Evolutionary conservation across 2,113 vertebrate genomes (phyloP).

Genomic region (Empidonax alnorum): DNA sequence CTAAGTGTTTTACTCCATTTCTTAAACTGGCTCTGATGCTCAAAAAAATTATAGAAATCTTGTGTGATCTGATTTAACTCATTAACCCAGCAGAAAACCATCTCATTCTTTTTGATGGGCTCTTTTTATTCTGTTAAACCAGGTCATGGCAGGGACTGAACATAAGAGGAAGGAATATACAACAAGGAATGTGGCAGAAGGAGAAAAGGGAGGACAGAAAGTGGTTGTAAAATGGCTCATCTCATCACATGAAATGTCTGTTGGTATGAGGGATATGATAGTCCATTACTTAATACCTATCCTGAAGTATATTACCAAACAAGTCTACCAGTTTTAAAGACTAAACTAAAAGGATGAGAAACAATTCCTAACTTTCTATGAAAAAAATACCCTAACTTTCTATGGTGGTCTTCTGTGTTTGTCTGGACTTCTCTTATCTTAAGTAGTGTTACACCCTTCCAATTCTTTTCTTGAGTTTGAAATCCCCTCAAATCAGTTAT

Average conservation of each 20-base stretch:
- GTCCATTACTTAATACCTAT: neutral
- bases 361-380: neutral
- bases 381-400: neutral
- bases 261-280: neutral
- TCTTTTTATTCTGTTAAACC: neutral
- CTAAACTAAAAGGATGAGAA: neutral
- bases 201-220: neutral
- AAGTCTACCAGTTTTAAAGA: neutral
- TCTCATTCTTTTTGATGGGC: neutral
- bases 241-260: neutral
- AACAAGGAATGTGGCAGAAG: neutral
- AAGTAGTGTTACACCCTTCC: neutral
- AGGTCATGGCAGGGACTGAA: neutral
- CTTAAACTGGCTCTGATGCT: neutral
- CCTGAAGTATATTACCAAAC: neutral
- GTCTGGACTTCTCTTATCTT: neutral
- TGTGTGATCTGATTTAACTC: neutral
- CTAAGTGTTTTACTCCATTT: neutral
- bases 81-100: neutral
- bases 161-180: neutral
- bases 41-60: neutral
- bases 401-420: neutral
- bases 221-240: neutral
- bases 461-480: neutral
- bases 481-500: neutral